Evolutionary conservation across 2,888 invertebrate genomes (phyloP).

Genomic region (Epistrophe eligans): DNA sequence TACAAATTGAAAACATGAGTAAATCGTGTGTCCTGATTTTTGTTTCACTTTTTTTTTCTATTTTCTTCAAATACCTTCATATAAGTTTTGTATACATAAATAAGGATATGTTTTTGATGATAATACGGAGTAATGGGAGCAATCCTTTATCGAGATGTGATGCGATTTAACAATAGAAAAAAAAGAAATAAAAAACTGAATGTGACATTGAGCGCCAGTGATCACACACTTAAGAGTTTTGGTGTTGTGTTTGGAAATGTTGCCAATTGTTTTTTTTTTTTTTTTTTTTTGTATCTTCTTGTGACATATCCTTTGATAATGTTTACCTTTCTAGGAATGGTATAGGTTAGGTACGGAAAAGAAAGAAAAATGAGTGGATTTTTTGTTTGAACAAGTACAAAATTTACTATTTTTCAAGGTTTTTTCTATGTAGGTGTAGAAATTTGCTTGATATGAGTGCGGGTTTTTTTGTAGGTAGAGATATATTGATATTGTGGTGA

Average conservation of each 20-base stretch:
- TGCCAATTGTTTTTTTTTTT: conserved; percentile 17
- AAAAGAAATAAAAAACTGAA: conserved; percentile 28
- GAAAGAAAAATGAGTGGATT: conserved; percentile 4
- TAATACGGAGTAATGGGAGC: conserved; percentile 68
- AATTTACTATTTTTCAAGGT: conserved; percentile 18
- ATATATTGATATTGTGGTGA: conserved; percentile 29
- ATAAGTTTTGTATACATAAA: conserved; percentile 11
- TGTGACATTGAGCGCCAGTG: conserved; percentile 34
- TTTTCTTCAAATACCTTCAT: conserved; percentile 3
- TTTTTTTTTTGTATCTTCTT: neutral
- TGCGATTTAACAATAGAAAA: conserved; percentile 62
- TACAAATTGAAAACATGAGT: conserved; percentile 75
- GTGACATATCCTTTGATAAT: conserved; percentile 19
- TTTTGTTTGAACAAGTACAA: conserved; percentile 14
- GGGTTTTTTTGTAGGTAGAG: neutral
- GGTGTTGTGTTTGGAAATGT: conserved; percentile 23
- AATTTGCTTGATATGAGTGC: neutral
- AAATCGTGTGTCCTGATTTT: conserved; percentile 66
- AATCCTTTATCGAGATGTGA: conserved; percentile 71
- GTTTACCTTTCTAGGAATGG: conserved; percentile 10
- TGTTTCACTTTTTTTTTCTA: conserved; percentile 11
- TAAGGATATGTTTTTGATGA: conserved; percentile 49
- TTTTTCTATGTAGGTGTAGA: neutral
- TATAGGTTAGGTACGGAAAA: neutral
- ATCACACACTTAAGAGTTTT: conserved; percentile 41